These are phyloP conservation scores for Mormoops blainvillei DNA, from an alignment of 2,113 vertebrate genomes.

Conservation along the genomic window DNA sequence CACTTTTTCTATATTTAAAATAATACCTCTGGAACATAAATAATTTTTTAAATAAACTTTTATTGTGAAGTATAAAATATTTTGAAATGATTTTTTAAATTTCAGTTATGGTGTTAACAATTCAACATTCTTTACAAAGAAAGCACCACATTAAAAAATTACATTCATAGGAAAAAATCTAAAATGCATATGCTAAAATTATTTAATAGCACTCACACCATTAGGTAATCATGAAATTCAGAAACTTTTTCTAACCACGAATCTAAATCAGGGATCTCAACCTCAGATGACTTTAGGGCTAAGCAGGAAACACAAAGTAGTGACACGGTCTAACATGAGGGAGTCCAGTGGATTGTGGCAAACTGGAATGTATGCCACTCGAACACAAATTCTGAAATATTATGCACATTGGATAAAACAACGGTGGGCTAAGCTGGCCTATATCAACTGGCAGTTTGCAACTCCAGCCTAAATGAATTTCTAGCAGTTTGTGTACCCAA, in stretches of 20 bases:
- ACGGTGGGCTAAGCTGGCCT: background rate
- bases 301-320: background rate
- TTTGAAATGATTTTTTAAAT: conserved; percentile 20
- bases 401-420: background rate
- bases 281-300: background rate
- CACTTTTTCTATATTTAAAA: background rate
- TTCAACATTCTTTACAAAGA: conserved; percentile 21
- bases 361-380: background rate
- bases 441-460: background rate
- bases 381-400: background rate
- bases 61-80: conserved; percentile 69
- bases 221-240: conserved; percentile 35
- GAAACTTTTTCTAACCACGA: background rate
- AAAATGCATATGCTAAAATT: conserved; percentile 20
- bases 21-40: background rate
- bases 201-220: background rate
- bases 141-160: conserved; percentile 61
- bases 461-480: background rate
- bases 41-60: conserved; percentile 50
- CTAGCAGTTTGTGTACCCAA: background rate
- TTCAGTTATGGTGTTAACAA: conserved; percentile 38
- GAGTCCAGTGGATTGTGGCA: background rate
- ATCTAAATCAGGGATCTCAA: background rate
- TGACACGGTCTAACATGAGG: background rate
- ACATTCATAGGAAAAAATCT: conserved; percentile 34